A percentile compares a stretch with the other conserved stretches of the same genome.
Conservation (phyloP, 1,140 invertebrate species). For the Plectrocnemia conspersa region DNA sequence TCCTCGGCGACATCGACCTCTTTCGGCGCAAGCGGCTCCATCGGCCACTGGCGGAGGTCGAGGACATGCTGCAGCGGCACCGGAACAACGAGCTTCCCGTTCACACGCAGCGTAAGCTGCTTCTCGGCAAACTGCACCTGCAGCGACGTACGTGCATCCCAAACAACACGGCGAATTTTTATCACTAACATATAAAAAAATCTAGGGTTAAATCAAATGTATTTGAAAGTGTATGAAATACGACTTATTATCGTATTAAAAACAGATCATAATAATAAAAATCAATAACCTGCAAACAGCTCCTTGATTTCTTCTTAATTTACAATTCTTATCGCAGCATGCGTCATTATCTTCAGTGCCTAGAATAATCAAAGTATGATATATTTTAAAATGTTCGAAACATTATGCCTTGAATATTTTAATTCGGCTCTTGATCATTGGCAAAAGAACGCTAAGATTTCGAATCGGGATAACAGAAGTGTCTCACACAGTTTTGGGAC, state of each 20-base stretch:
- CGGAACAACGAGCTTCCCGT: conserved; percentile 76
- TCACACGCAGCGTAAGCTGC: conserved; percentile 86
- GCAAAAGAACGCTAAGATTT: too few relatives aligned
- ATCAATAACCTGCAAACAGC: conserved; percentile 80
- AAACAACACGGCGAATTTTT: conserved; percentile 93
- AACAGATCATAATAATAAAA: background rate
- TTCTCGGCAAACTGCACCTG: conserved; percentile 77
- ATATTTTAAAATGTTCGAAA: too few relatives aligned
- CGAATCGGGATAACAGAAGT: too few relatives aligned
- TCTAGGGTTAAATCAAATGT: too few relatives aligned
- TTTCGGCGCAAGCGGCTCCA: conserved; percentile 80
- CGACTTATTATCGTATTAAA: background rate
- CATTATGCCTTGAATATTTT: too few relatives aligned
- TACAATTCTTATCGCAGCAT: conserved; percentile 91
- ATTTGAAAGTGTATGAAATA: too few relatives aligned
- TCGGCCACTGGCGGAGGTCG: conserved; percentile 82
- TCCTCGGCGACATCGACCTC: conserved; percentile 78
- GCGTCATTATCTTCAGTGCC: conserved; percentile 85
- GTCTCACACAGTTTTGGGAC: too few relatives aligned
- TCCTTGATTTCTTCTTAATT: conserved; percentile 70
- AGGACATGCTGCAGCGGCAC: conserved; percentile 62
- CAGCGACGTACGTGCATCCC: conserved; percentile 78
- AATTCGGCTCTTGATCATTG: too few relatives aligned
- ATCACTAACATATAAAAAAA: conserved; percentile 73
- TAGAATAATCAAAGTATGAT: conserved; percentile 15